phyloP scores from a whole-genome alignment of 2,888 invertebrate species.

The Acanthococcus lagerstroemiae region DNA sequence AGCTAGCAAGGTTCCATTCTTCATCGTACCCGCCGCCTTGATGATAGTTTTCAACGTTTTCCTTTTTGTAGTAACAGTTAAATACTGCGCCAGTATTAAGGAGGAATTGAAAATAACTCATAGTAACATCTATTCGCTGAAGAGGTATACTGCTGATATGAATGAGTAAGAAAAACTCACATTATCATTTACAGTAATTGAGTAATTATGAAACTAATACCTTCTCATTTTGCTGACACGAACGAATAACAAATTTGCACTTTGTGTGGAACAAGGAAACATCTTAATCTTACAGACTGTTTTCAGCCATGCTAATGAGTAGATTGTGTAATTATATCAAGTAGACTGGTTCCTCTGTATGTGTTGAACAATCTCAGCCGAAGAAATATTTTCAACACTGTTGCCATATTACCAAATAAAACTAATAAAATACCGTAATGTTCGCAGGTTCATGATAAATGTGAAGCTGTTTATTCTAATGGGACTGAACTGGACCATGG shows the following conservation, averaged over 20 bases:
- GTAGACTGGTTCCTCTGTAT: too few relatives aligned
- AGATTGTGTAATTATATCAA: too few relatives aligned
- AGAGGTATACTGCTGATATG: constrained; percentile 13
- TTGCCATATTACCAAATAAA: too few relatives aligned
- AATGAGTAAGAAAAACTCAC: constrained; percentile 27
- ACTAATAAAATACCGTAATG: too few relatives aligned
- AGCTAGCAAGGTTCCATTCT: constrained; percentile 2
- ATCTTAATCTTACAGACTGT: too few relatives aligned
- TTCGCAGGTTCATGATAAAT: constrained; percentile 32
- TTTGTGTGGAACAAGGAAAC: too few relatives aligned
- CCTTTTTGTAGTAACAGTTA: constrained; percentile 15
- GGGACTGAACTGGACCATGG: constrained; percentile 33
- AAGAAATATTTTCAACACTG: too few relatives aligned
- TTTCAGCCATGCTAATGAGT: too few relatives aligned
- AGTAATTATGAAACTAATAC: too few relatives aligned
- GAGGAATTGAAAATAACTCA: constrained; percentile 5
- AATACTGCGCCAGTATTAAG: constrained; percentile 17
- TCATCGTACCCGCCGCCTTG: constrained; percentile 14
- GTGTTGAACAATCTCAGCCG: neutral
- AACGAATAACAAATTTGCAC: too few relatives aligned
- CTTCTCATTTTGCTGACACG: too few relatives aligned
- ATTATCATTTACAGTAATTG: too few relatives aligned
- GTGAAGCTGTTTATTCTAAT: constrained; percentile 33
- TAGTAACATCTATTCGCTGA: constrained; percentile 16
- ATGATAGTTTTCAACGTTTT: constrained; percentile 21